Evolutionary conservation across 2,113 vertebrate genomes (phyloP), one percentile per base, ranked within the genome.

Genomic region (Litocranius walleri): DNA sequence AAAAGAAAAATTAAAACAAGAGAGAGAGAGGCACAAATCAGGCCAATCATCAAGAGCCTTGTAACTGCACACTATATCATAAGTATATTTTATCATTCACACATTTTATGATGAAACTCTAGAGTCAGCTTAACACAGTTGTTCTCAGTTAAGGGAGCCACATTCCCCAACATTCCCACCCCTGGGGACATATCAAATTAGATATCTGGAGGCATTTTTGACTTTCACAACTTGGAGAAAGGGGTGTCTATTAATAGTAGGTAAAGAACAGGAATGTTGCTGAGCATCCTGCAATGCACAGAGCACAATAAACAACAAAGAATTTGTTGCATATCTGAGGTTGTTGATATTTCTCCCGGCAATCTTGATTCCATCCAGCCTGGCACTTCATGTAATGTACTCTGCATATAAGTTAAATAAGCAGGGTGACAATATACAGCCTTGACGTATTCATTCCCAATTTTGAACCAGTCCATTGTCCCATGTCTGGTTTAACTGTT

Each of bases 41-140:
- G 48, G 9, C 82, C 56, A 80, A 48, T 62, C n/a, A 54, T 17
- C 48, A 9, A 80, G 21, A 61, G 62, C 7, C 14, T 9, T 48
- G 25, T 40, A 8, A 17, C 1, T 33, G 62, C 16, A 33, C 16
- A 17, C 56, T 1, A 13, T 1, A 3, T 27, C 56, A 5, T 14
- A 56, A 48, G 30, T 45, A 4, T 36, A 27, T 25, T 48, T 78
- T 84, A 30, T n/a, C 64, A 40, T 91, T 27, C 13, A 54, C 61
- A 43, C n/a, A 27, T 29, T 36, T 57, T 29, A 33, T 6, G 15
- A 17, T 40, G 71, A 56, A 86, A 57, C 15, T 50, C 64, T 74
- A 36, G 48, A 52, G 80, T 50, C 52, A 23, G 45, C 59, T 57
- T 36, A 27, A 78, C 13, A 21, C 40, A 52, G 14, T 5, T 33